Conservation (phyloP, 2,888 invertebrate species). For the Junonia oenone region DNA sequence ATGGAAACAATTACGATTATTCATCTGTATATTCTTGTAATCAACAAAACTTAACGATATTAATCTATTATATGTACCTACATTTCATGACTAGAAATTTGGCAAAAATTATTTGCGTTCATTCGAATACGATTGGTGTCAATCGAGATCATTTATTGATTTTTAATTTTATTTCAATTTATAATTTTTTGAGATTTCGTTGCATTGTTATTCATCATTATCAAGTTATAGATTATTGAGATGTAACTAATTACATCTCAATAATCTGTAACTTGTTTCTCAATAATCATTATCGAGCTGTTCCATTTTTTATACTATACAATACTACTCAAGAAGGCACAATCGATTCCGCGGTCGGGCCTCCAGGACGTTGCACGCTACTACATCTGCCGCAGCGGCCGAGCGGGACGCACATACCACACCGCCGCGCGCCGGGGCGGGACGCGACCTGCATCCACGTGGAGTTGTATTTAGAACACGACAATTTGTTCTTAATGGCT, state of each 20-base stretch:
- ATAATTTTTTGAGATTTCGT: no score
- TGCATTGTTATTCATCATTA: no score
- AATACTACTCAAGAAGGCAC: slow-evolving; percentile 32
- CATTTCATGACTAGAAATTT: not conserved
- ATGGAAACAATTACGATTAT: not conserved
- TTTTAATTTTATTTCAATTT: not conserved
- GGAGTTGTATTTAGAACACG: slow-evolving; percentile 9
- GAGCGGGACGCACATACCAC: slow-evolving; percentile 44
- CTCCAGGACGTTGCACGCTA: slow-evolving; percentile 54
- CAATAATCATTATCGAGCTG: not conserved
- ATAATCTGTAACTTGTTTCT: no score
- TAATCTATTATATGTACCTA: no score
- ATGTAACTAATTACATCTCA: no score
- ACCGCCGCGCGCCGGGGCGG: slow-evolving; percentile 27
- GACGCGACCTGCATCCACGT: slow-evolving; percentile 30
- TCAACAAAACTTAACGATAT: not conserved
- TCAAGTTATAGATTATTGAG: no score
- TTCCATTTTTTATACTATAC: not conserved
- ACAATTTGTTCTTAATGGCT: not conserved
- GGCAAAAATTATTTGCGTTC: not conserved
- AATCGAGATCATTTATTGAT: not conserved
- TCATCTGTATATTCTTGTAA: not conserved
- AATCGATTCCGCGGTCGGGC: slow-evolving; percentile 39
- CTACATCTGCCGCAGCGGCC: slow-evolving; percentile 68
- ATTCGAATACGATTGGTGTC: not conserved